Percentiles rank a stretch among this genome's conserved stretches.
phyloP scores from a whole-genome alignment of 2,797 vertebrate species.

The Muscicapa comitata region DNA sequence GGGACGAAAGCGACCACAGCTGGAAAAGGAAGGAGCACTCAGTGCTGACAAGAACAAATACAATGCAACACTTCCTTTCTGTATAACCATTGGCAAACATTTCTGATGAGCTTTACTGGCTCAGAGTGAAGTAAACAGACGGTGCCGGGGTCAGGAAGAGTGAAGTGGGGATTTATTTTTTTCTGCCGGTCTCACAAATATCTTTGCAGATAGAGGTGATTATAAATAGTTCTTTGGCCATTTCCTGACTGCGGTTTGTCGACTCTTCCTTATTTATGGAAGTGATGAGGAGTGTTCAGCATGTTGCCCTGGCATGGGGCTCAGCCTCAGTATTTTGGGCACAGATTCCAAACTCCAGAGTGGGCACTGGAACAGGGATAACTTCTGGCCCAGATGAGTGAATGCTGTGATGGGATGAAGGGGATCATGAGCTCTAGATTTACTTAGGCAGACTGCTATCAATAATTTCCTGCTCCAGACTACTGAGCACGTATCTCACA shows the following conservation, averaged over 20 bases:
- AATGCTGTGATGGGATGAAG: neutral
- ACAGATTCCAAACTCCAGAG: neutral
- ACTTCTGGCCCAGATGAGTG: neutral
- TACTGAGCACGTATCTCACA: rapidly evolving
- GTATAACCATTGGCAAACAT: neutral
- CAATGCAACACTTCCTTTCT: neutral
- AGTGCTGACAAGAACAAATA: neutral
- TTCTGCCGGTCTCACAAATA: neutral
- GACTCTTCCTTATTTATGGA: neutral
- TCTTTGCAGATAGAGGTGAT: neutral
- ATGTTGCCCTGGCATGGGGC: rapidly evolving
- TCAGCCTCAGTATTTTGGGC: rapidly evolving
- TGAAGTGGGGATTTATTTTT: neutral
- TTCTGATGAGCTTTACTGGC: slow-evolving; percentile 5
- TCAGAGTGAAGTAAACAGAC: neutral
- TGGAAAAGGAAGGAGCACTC: neutral
- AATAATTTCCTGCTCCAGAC: neutral
- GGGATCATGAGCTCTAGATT: neutral
- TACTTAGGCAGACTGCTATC: neutral
- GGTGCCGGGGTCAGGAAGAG: neutral
- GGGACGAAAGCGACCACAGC: neutral
- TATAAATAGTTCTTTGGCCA: slow-evolving; percentile 37
- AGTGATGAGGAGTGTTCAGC: neutral
- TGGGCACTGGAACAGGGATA: neutral
- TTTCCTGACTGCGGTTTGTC: slow-evolving; percentile 6